Evolutionary conservation across 2,113 vertebrate species (phyloP), one percentile per base, ranked within the genome.

Genomic region (Cottus gobio): DNA sequence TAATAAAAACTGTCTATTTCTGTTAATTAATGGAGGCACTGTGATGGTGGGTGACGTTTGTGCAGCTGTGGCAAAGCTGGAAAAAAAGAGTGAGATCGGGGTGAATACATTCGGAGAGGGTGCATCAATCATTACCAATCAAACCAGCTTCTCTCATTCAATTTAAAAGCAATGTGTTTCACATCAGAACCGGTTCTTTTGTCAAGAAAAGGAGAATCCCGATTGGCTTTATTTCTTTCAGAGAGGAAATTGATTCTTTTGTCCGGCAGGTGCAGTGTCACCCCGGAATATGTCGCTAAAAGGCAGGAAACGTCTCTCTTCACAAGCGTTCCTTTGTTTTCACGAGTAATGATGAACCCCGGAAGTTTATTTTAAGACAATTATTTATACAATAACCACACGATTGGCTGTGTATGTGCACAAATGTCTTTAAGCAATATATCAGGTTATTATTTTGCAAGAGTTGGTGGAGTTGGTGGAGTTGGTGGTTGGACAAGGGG

Each of bases 291-390:
- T 66, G 67, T 57, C 13, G 5, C 46, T 30, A 31, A 62, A 50
- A 34, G 31, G 71, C 72, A 65, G 75, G 20, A 78, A 78, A 65
- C 46, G 10, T 18, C n/a, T 56, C 28, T 63, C 28, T 70, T 34
- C 26, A 4, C 5, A 16, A 5, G 34, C 7, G 26, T 6, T 71
- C 4, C 10, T 54, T 16, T 15, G 28, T 30, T 22, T 56, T 4
- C 56, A 36, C 3, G 5, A 12, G 4, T 64, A 22, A 77, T 63
- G 56, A 83, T 63, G 36, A 66, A 62, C 28, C 28, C 30, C 0
- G 2, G 30, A 36, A 44, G 42, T 30, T 18, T 54, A 26, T 9
- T 36, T 36, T 26, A 5, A 54, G 9, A 44, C 48, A 34, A 16
- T 15, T 36, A 52, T 61, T 68, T 6, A 28, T 20, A 31, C 1